Evolutionary conservation across 2,888 invertebrate species (phyloP).

Genomic region (Neoascia interrupta): DNA sequence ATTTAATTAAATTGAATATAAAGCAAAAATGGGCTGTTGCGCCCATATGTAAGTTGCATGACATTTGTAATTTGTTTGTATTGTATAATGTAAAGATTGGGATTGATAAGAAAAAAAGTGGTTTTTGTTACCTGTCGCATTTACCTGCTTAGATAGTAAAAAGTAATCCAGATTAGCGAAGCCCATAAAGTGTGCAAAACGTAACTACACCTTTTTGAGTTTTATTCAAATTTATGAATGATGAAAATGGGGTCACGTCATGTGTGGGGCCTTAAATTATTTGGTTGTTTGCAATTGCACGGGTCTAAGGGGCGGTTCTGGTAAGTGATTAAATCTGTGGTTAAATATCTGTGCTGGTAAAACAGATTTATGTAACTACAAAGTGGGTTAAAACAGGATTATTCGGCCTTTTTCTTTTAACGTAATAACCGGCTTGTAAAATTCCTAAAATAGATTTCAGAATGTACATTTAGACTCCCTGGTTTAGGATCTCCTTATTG

Average conservation of each 20-base stretch:
- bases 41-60: constrained; percentile 41
- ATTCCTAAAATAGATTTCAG: too few relatives aligned
- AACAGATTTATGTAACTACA: too few relatives aligned
- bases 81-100: constrained; percentile 43
- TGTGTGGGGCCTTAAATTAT: too few relatives aligned
- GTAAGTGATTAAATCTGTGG: too few relatives aligned
- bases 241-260: constrained; percentile 9
- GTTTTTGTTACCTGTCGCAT: constrained; percentile 10
- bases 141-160: neutral
- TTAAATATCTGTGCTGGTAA: too few relatives aligned
- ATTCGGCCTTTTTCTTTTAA: too few relatives aligned
- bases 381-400: too few relatives aligned
- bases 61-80: constrained; percentile 38
- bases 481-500: too few relatives aligned
- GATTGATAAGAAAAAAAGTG: constrained; percentile 28
- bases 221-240: constrained; percentile 7
- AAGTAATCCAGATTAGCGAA: constrained; percentile 20
- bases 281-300: neutral
- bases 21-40: constrained; percentile 1
- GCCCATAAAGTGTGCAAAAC: constrained; percentile 24
- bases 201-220: constrained; percentile 1
- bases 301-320: too few relatives aligned
- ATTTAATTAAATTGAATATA: constrained; percentile 56
- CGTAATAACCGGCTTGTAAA: too few relatives aligned
- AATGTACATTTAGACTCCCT: too few relatives aligned